Evolutionary conservation across 2,888 invertebrate genomes (phyloP), one percentile per base, ranked within the genome.

Genomic region (Cephus pygmeus): DNA sequence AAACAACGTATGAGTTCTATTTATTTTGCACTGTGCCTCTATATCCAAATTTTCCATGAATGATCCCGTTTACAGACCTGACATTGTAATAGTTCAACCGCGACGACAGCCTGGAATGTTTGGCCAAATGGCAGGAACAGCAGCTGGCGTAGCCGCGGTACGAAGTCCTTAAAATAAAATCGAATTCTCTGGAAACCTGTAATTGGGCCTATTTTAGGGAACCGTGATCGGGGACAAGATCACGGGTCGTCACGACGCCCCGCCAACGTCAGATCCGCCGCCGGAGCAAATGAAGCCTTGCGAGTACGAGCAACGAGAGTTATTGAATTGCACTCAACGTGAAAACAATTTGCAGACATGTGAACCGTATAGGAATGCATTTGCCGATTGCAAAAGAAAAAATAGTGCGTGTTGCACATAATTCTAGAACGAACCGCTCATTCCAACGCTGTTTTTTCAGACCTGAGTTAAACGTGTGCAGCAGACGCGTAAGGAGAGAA

Each of bases 121-220:
- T 12, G 82, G 86, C 69, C 83, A 83, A 71, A 82, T 83, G 77
- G 85, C 83, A 34, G 85, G 85, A 76, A 86, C 85, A 12, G 84
- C 86, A 77, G 83, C 85, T 12, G 84, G 85, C 75, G 85, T 85
- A 40, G 85, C 84, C 40, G 85, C 84, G 83, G 85, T 86, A 85
- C 76, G 30, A 31, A n/a, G 11, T n/a, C 31, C 33, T 34, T 69
- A 71, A 35, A n/a, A 76, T 34, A 76, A 33, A 34, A 76, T 74
- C 3, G 34, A 12, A 33, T 15, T 40, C 56, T 56, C 23, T 3
- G 23, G 56, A 56, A 56, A 56, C 2, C 23, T 56, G 23, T 56
- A 23, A 56, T 56, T 6, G 15, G 9, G 56, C 23, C 9, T 34
- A 15, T 74, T 69, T 31, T 9, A 81, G 81, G 80, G 80, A 30